Evolutionary conservation across 2,113 vertebrate species (phyloP).

Genomic region (Perca schrenkii): DNA sequence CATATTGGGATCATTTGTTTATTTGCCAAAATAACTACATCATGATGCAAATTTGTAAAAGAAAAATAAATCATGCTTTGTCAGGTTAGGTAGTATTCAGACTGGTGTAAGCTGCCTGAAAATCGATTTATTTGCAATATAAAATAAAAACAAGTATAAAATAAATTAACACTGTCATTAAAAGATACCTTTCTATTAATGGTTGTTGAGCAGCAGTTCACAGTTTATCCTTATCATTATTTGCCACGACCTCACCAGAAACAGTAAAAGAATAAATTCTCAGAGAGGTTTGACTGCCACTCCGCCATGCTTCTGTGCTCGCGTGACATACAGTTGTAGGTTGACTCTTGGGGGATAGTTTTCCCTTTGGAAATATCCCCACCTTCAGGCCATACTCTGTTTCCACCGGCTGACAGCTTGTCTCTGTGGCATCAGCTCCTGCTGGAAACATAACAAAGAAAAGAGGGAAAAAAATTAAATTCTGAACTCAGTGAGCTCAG

Average conservation of each 20-base stretch:
- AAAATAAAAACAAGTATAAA: conserved; percentile 52
- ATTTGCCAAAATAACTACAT: too few species aligned
- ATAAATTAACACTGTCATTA: conserved; percentile 66
- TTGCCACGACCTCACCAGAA: conserved; percentile 15
- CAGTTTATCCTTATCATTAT: conserved; percentile 3
- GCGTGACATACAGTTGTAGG: conserved; percentile 31
- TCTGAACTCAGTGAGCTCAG: conserved; percentile 15
- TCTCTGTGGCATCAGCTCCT: conserved; percentile 74
- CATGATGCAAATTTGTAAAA: too few species aligned
- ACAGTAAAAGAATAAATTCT: conserved; percentile 12
- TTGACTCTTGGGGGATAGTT: conserved; percentile 46
- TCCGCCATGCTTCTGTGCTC: conserved; percentile 40
- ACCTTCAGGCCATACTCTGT: conserved; percentile 66
- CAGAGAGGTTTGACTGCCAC: conserved; percentile 10
- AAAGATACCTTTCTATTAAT: conserved; percentile 40
- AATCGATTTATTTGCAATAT: conserved; percentile 52
- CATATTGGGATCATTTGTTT: too few species aligned
- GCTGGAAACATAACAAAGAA: conserved; percentile 52
- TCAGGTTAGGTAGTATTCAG: conserved; percentile 48
- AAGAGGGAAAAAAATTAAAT: conserved; percentile 25
- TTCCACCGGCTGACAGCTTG: conserved; percentile 61
- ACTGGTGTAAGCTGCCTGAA: conserved; percentile 58
- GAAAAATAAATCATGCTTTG: too few species aligned
- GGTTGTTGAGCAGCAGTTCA: conserved; percentile 32
- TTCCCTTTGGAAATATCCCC: conserved; percentile 74